Conservation (phyloP, 2,113 vertebrate genomes). For the Stictonetta naevosa region DNA sequence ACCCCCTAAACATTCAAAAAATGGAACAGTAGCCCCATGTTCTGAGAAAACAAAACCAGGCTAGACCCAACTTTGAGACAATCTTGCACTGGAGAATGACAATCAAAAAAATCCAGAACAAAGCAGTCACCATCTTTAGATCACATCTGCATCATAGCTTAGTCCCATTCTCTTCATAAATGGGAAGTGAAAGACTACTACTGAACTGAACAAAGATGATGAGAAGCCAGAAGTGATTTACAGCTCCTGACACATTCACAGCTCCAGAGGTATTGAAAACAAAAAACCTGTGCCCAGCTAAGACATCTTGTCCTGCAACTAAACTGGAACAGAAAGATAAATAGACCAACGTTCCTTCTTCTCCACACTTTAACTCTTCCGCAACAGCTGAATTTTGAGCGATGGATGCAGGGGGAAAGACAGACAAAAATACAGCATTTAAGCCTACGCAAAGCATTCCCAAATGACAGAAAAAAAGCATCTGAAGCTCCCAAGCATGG, state of each 20-base stretch:
- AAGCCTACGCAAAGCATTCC: neutral
- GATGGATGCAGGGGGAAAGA: neutral
- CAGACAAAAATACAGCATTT: neutral
- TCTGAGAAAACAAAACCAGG: neutral
- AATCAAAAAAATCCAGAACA: neutral
- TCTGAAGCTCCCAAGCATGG: neutral
- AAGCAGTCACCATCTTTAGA: neutral
- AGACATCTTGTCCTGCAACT: neutral
- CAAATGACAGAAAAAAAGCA: neutral
- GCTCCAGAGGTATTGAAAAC: neutral
- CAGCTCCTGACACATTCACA: neutral
- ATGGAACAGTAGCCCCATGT: fast-evolving
- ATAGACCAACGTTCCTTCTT: fast-evolving
- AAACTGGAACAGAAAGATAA: neutral
- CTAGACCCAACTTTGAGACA: neutral
- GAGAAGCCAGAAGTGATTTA: neutral
- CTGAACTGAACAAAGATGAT: neutral
- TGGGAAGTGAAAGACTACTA: neutral
- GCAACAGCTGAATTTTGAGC: neutral
- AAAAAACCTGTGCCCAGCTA: neutral
- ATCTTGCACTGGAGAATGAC: neutral
- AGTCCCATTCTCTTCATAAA: neutral
- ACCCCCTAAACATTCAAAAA: neutral
- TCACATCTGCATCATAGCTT: neutral
- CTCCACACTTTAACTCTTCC: neutral